Evolutionary conservation across 2,888 invertebrate species (phyloP), one percentile per base, ranked within the genome.

Genomic region (Caenorhabditis wallacei): DNA sequence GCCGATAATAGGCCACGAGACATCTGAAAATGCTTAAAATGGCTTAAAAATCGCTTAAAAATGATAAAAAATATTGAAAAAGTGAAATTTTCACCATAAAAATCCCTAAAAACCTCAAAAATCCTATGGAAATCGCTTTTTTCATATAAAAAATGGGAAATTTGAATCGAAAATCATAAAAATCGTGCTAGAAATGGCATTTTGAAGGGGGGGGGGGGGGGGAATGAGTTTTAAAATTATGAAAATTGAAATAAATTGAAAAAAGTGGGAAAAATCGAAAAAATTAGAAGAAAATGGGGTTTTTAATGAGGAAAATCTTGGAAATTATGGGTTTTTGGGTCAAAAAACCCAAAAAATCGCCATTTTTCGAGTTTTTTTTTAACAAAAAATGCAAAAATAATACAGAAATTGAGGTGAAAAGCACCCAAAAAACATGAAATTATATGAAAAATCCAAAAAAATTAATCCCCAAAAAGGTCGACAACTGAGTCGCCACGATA

Each of bases 391-490:
- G 10, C 13, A 40, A 13, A 40, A 40, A 40, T 40, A 11, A 24
- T 13, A 53, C n/a, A 24, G 16, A 53, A 53, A 53, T 24, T 2
- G 1, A 53, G 11, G 11, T 24, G 13, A 53, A 53, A 48, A 24
- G 5, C 20, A 2, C 22, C 10, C 24, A 53, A 20, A 30, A 35
- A 35, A 22, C 37, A 18, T n/a, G 18, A 7, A 35, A 53, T 35
- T 22, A 13, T 53, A 35, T 54, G 13, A 20, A 66, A 26, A 35
- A 35, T 51, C 48, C 26, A 30, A 30, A 48, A n/a, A 16, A 24
- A 56, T 71, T 46, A 81, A 16, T 84, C 82, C 5, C 71, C 56
- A 26, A 64, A 86, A 53, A 86, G 54, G 35, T 86, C 81, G 26
- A 83, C n/a, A 13, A 84, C 54, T 4, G 84, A 84, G 48, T 80